A percentile compares a stretch with the other conserved stretches of the same genome.
Evolutionary conservation across 1,140 invertebrate genomes (phyloP).

Genomic region (Brachionus manjavacas): DNA sequence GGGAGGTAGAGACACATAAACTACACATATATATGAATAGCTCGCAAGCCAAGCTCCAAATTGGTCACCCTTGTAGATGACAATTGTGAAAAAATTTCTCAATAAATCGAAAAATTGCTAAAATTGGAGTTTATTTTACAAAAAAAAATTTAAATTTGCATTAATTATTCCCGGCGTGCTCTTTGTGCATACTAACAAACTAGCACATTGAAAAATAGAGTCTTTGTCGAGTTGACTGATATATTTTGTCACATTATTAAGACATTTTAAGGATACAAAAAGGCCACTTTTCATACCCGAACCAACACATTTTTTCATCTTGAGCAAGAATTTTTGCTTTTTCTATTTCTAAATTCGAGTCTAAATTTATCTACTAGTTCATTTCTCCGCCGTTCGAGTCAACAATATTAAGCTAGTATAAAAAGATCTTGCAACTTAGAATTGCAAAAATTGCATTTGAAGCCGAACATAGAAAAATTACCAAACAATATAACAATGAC

Average conservation of each 20-base stretch:
- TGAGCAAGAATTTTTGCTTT: background rate
- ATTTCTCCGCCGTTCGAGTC: slow-evolving; percentile 34
- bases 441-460: background rate
- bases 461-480: background rate
- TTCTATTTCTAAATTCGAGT: slow-evolving; percentile 37
- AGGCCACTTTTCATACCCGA: background rate
- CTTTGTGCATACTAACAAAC: background rate
- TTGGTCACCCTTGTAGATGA: background rate
- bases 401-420: slow-evolving; percentile 18
- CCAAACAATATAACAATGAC: background rate
- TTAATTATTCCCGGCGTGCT: background rate
- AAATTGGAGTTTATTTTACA: background rate
- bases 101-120: background rate
- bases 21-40: background rate
- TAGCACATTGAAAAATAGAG: background rate
- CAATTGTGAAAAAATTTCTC: background rate
- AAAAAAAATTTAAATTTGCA: background rate
- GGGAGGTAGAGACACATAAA: background rate
- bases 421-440: background rate
- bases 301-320: slow-evolving; percentile 2
- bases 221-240: background rate
- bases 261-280: background rate
- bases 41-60: background rate
- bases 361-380: slow-evolving; percentile 36
- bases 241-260: background rate